These are phyloP conservation scores for Tragelaphus scriptus DNA, from an alignment of 2,113 vertebrate species.

Conservation along the genomic window DNA sequence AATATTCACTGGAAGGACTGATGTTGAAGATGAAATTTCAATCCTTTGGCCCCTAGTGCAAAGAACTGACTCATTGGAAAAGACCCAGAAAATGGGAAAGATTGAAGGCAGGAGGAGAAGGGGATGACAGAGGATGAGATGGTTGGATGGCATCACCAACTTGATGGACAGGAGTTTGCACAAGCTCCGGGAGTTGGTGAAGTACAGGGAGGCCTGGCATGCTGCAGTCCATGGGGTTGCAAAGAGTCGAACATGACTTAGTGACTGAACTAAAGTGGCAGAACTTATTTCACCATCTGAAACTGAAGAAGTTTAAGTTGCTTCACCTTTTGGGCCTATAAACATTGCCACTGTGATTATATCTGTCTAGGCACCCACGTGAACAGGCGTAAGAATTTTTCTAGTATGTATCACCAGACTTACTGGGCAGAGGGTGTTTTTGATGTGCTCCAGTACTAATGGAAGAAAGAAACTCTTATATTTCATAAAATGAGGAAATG, in stretches of 20 bases:
- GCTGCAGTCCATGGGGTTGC: background rate
- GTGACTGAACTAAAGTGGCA: background rate
- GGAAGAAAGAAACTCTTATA: background rate
- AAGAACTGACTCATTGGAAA: background rate
- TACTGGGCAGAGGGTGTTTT: background rate
- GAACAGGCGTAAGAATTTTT: background rate
- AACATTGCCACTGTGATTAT: background rate
- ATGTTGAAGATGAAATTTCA: background rate
- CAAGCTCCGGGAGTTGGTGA: rapidly evolving
- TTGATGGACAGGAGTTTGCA: background rate
- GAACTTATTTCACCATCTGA: background rate
- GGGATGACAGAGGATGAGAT: background rate
- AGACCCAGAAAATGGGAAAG: background rate
- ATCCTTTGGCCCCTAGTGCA: background rate
- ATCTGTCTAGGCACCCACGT: background rate
- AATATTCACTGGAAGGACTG: background rate
- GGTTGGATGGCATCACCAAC: background rate
- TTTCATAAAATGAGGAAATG: background rate
- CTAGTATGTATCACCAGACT: background rate
- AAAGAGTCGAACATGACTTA: background rate
- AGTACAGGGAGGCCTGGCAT: background rate
- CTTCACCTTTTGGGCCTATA: background rate
- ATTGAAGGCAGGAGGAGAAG: background rate
- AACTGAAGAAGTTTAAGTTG: background rate
- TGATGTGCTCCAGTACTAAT: background rate